Conservation (phyloP, 92 coral and sea anemone species). For the Epizoanthus ramosus region DNA sequence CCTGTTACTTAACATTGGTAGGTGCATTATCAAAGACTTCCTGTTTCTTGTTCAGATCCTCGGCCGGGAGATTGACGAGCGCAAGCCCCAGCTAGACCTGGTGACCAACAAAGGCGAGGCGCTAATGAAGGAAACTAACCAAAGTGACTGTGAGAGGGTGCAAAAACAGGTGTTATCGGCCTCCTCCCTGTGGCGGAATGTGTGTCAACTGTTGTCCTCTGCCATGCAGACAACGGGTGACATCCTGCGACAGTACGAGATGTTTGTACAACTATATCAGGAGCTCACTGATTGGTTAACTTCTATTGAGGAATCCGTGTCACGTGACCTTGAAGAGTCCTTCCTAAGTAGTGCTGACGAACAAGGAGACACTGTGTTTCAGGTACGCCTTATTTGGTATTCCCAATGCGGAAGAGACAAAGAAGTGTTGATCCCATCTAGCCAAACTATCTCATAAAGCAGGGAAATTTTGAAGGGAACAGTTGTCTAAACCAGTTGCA, state of each 20-base stretch:
- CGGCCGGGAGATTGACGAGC: slow-evolving; percentile 85
- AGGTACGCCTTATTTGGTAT: slow-evolving; percentile 51
- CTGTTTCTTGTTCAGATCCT: slow-evolving; percentile 55
- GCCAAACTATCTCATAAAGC: too few relatives aligned
- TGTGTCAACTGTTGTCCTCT: slow-evolving; percentile 75
- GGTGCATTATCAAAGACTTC: not conserved
- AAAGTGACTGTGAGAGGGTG: slow-evolving; percentile 90
- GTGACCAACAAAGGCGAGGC: slow-evolving; percentile 78
- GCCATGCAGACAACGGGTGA: slow-evolving; percentile 77
- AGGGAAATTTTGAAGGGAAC: too few relatives aligned
- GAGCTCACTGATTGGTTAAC: slow-evolving; percentile 80
- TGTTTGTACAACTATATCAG: slow-evolving; percentile 67
- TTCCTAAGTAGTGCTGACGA: slow-evolving; percentile 95
- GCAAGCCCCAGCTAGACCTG: slow-evolving; percentile 86
- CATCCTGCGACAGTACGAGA: slow-evolving; percentile 67
- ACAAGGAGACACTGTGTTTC: slow-evolving; percentile 88
- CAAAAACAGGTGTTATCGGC: slow-evolving; percentile 87
- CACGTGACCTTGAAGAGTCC: slow-evolving; percentile 91
- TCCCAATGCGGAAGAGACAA: too few relatives aligned
- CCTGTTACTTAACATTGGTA: too few relatives aligned
- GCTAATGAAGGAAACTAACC: slow-evolving; percentile 74
- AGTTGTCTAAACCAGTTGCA: too few relatives aligned
- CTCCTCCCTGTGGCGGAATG: slow-evolving; percentile 80
- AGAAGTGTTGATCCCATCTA: too few relatives aligned
- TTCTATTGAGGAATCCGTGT: slow-evolving; percentile 85